These are phyloP conservation scores for Cyprinodon variegatus DNA, from an alignment of 2,113 vertebrate genomes.

Conservation along the genomic window DNA sequence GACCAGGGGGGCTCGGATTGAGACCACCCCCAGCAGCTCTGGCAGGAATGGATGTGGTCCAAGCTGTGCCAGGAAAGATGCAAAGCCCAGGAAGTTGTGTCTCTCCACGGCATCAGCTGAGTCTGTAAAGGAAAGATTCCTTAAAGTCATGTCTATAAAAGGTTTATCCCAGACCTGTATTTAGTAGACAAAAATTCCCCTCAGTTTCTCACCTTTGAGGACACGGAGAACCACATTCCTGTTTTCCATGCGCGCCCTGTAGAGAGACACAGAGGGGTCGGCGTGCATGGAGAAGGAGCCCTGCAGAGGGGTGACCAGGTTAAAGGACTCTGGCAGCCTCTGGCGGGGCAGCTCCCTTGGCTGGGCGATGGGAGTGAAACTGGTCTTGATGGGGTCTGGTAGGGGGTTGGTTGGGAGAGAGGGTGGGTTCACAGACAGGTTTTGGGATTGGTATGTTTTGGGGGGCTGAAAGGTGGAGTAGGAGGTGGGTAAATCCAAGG, in stretches of 20 bases:
- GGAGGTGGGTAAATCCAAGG: constrained; percentile 64
- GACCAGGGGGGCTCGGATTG: constrained; percentile 78
- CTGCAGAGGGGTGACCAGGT: constrained; percentile 72
- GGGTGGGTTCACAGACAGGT: constrained; percentile 2
- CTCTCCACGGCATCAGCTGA: constrained; percentile 73
- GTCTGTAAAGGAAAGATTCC: constrained; percentile 55
- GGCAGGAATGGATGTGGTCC: constrained; percentile 82
- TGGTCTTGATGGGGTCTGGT: constrained; percentile 8
- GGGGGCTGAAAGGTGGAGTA: constrained; percentile 74
- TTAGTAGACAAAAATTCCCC: not conserved
- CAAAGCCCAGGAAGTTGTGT: constrained; percentile 79
- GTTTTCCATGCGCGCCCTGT: constrained; percentile 80
- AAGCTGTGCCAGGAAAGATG: constrained; percentile 80
- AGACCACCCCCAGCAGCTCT: constrained; percentile 79
- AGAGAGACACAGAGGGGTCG: constrained; percentile 70
- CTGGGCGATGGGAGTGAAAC: constrained; percentile 51
- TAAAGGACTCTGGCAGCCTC: constrained; percentile 80
- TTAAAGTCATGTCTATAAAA: not conserved
- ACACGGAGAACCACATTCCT: constrained; percentile 81
- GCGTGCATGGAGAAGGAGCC: constrained; percentile 68
- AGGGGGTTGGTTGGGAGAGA: not conserved
- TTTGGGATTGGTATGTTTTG: constrained; percentile 25
- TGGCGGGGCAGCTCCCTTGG: constrained; percentile 76
- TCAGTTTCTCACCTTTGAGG: constrained; percentile 73
- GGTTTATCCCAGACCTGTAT: not conserved